phyloP scores from a whole-genome alignment of 2,113 vertebrate species.

The Pardalotus punctatus region DNA sequence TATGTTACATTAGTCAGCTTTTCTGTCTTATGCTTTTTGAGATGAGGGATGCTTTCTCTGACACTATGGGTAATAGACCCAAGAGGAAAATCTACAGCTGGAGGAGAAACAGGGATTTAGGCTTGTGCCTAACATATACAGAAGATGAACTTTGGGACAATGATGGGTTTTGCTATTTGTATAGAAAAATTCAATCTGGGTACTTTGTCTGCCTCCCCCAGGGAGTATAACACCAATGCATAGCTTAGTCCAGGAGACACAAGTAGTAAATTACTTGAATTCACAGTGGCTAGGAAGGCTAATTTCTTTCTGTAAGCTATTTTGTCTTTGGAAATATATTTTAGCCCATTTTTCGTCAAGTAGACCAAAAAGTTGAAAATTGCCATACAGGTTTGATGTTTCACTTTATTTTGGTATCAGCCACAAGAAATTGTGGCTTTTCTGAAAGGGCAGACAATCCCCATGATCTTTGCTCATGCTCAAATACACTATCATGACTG shows the following conservation, averaged over 20 bases:
- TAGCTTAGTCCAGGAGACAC: not conserved
- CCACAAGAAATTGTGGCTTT: not conserved
- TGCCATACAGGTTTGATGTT: not conserved
- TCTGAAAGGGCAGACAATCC: not conserved
- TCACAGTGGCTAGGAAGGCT: not conserved
- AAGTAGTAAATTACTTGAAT: not conserved
- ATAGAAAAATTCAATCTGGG: not conserved
- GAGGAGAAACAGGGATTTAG: not conserved
- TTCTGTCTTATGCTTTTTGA: not conserved
- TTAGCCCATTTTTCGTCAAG: not conserved
- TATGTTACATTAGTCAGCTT: not conserved
- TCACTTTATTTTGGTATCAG: not conserved
- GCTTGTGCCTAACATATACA: not conserved
- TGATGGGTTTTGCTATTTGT: not conserved
- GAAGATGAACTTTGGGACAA: not conserved
- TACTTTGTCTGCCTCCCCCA: not conserved
- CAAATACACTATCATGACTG: not conserved
- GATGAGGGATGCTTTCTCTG: not conserved
- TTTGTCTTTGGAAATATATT: not conserved
- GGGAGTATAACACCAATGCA: not conserved
- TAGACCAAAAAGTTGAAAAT: not conserved
- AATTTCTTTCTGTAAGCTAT: not conserved
- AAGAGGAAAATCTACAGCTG: not conserved
- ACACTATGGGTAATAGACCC: not conserved
- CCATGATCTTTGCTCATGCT: not conserved